Evolutionary conservation across 1,140 invertebrate species (phyloP), one percentile per base, ranked within the genome.

Genomic region (Drosophila murphyi): DNA sequence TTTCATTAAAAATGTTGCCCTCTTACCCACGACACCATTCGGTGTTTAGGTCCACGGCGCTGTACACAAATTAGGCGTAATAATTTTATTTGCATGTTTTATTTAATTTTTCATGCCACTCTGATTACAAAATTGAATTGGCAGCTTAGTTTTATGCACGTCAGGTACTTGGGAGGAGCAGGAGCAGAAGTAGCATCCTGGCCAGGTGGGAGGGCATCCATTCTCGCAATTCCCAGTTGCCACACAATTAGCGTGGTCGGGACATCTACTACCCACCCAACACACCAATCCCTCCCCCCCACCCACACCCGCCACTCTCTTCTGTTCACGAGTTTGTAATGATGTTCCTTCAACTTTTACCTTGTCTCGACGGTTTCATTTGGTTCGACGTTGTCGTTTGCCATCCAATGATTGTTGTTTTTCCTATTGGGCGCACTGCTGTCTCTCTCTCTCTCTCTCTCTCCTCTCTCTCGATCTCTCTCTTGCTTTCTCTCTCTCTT

Each of bases 71-170:
- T 89, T 83, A 88, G 72, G 85, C 85, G 85, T 88, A 85, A 88
- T 88, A 88, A 88, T 88, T 88, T 88, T 88, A 88, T 88, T 88
- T 88, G 85, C 85, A 89, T 89, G 85, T 88, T 88, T 88, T 88
- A 88, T 88, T 88, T 88, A 88, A 88, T 88, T 88, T 88, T 88
- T 88, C 85, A 88, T 88, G 85, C 85, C 85, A 85, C 85, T 89
- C 85, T 88, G 85, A 88, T 88, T 88, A 80, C 85, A 70, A 88
- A 88, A 88, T 88, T 88, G 85, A 89, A 88, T 89, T 88, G 85
- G 85, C 85, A 88, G 85, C 85, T 88, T 89, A 88, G 85, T 85
- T 89, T 80, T 80, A 80, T 70, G 80, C 48, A 69, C 79, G 72
- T 67, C 64, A 73, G 79, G 82, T 82, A 81, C 78, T 86, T 72